These are phyloP conservation scores for Saccostrea glomerata DNA, from an alignment of 1,140 invertebrate genomes.

Conservation along the genomic window DNA sequence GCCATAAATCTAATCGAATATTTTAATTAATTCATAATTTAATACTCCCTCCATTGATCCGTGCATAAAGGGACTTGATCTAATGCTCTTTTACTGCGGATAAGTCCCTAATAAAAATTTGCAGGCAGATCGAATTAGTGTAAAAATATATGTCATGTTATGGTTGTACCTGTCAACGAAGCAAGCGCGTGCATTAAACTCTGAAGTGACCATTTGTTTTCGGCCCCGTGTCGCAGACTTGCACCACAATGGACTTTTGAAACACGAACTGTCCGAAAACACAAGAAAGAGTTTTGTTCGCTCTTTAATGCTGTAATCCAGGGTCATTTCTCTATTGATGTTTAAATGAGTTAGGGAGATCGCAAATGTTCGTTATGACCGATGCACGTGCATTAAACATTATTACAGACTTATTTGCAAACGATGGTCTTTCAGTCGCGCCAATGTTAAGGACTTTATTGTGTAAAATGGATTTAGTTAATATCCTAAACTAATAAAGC, in stretches of 20 bases:
- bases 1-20: background rate
- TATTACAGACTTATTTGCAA: slow-evolving; percentile 27
- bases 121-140: slow-evolving; percentile 20
- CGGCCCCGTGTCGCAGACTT: background rate
- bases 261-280: slow-evolving; percentile 37
- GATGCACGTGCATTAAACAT: slow-evolving; percentile 33
- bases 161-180: slow-evolving; percentile 16
- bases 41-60: slow-evolving; percentile 3
- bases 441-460: background rate
- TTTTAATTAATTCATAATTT: slow-evolving; percentile 29
- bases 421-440: slow-evolving; percentile 3
- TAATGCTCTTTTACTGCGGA: slow-evolving; percentile 22
- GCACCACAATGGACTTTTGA: slow-evolving; percentile 37
- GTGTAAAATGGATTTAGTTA: slow-evolving; percentile 36
- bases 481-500: slow-evolving; percentile 25
- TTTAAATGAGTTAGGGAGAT: slow-evolving; percentile 15
- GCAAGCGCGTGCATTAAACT: background rate
- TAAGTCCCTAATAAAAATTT: slow-evolving; percentile 30
- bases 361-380: slow-evolving; percentile 22
- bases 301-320: slow-evolving; percentile 3
- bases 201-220: slow-evolving; percentile 19
- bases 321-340: slow-evolving; percentile 12
- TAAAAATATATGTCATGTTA: slow-evolving; percentile 24
- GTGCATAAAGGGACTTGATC: background rate
- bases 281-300: slow-evolving; percentile 8